These are phyloP conservation scores for Odontothrips loti DNA, from an alignment of 2,888 invertebrate genomes.

Conservation along the genomic window DNA sequence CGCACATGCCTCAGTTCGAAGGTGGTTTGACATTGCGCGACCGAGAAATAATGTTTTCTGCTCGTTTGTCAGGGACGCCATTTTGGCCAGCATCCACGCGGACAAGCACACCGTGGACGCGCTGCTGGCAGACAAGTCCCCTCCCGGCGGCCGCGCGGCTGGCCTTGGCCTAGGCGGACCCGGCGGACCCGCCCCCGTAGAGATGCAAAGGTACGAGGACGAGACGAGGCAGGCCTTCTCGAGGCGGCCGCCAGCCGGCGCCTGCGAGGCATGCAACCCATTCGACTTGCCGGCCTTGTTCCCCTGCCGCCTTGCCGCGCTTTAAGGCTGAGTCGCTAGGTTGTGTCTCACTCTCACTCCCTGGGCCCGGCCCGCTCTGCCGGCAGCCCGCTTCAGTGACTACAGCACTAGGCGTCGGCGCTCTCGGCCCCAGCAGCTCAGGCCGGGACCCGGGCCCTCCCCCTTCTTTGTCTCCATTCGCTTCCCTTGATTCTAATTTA, in stretches of 20 bases:
- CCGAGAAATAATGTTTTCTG: too few relatives aligned
- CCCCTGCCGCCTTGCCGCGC: not conserved
- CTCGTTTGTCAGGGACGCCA: constrained; percentile 55
- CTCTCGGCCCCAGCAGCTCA: not conserved
- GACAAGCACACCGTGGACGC: constrained; percentile 23
- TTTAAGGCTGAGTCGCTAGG: not conserved
- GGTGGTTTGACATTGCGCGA: not conserved
- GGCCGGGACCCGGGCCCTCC: not conserved
- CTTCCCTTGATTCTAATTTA: not conserved
- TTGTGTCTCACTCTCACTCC: not conserved
- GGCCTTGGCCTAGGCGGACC: not conserved
- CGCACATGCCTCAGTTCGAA: not conserved
- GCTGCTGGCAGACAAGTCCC: not conserved
- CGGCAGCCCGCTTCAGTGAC: too few relatives aligned
- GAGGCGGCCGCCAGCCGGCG: not conserved
- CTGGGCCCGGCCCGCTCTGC: not conserved
- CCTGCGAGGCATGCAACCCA: constrained; percentile 3
- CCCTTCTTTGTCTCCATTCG: not conserved
- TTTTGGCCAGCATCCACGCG: constrained; percentile 56
- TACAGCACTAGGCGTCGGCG: too few relatives aligned
- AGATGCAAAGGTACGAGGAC: not conserved
- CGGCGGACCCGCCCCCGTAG: not conserved
- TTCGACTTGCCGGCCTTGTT: not conserved
- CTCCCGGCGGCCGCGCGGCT: not conserved
- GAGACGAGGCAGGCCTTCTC: not conserved